Conservation (phyloP, 2,797 vertebrate genomes). For the Leptoclinus maculatus region DNA sequence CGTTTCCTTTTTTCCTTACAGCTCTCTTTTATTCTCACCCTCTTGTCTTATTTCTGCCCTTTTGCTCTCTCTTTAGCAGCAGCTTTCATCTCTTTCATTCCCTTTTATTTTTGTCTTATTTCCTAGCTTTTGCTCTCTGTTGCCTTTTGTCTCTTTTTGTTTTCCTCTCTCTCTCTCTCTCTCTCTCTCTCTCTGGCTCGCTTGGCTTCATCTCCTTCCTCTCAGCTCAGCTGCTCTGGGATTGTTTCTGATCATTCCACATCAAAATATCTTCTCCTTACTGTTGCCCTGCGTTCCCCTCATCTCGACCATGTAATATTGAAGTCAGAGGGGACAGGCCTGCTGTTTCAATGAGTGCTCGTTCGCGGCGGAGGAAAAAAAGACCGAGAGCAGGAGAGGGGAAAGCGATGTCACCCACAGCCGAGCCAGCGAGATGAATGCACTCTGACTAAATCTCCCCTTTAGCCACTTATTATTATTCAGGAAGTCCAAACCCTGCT, state of each 20-base stretch:
- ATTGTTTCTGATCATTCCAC: conserved; percentile 63
- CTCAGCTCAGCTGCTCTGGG: conserved; percentile 56
- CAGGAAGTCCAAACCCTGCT: conserved; percentile 68
- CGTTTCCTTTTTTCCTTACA: conserved; percentile 22
- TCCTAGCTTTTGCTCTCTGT: neutral
- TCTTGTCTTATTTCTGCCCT: conserved; percentile 28
- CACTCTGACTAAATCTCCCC: conserved; percentile 78
- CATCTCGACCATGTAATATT: conserved; percentile 73
- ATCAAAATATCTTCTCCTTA: conserved; percentile 59
- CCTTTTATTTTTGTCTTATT: conserved; percentile 20
- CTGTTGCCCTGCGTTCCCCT: conserved; percentile 55
- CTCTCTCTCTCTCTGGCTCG: neutral
- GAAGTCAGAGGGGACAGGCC: conserved; percentile 64
- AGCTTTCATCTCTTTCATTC: conserved; percentile 24
- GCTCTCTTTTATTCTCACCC: conserved; percentile 38
- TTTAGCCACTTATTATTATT: conserved; percentile 80
- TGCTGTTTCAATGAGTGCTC: conserved; percentile 61
- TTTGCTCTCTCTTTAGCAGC: conserved; percentile 17
- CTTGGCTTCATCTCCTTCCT: conserved; percentile 32
- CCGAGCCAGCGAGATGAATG: conserved; percentile 71
- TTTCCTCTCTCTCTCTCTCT: conserved; percentile 5
- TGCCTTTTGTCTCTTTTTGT: conserved; percentile 28
- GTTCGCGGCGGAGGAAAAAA: conserved; percentile 32
- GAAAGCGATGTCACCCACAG: conserved; percentile 65
- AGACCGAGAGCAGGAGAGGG: conserved; percentile 38